Conservation (phyloP, 64 coral and sea anemone species). For the Montipora efflorescens region DNA sequence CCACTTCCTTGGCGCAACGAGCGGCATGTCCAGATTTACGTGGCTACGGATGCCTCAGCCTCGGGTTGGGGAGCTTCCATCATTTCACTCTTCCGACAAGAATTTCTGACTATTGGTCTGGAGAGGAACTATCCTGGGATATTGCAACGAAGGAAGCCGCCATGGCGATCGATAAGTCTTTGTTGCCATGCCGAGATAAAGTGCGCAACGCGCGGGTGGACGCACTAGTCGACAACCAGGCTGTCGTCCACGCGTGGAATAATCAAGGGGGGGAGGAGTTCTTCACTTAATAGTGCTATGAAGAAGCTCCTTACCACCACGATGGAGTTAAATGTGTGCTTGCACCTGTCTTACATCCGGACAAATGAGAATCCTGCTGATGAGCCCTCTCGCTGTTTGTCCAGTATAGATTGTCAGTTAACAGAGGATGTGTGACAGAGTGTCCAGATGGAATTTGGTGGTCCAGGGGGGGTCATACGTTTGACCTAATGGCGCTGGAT, state of each 20-base stretch:
- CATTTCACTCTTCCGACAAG: not conserved
- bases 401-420: not conserved
- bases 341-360: not conserved
- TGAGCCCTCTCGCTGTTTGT: not conserved
- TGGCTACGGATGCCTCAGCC: too few species aligned
- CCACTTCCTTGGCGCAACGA: slow-evolving; percentile 59
- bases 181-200: not conserved
- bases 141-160: slow-evolving; percentile 51
- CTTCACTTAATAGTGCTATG: not conserved
- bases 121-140: slow-evolving; percentile 30
- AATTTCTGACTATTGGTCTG: slow-evolving; percentile 52
- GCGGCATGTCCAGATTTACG: not conserved
- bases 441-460: too few species aligned
- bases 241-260: slow-evolving; percentile 27
- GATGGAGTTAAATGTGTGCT: not conserved
- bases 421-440: too few species aligned
- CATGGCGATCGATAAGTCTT: not conserved
- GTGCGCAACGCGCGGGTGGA: not conserved
- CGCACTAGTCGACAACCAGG: slow-evolving; percentile 57
- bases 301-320: not conserved
- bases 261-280: not conserved
- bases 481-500: too few species aligned
- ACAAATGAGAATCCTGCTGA: not conserved
- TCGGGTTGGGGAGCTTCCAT: not conserved
- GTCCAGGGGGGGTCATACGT: too few species aligned